Evolutionary conservation across 2,888 invertebrate species (phyloP).

Genomic region (Phrixothrix hirtus): DNA sequence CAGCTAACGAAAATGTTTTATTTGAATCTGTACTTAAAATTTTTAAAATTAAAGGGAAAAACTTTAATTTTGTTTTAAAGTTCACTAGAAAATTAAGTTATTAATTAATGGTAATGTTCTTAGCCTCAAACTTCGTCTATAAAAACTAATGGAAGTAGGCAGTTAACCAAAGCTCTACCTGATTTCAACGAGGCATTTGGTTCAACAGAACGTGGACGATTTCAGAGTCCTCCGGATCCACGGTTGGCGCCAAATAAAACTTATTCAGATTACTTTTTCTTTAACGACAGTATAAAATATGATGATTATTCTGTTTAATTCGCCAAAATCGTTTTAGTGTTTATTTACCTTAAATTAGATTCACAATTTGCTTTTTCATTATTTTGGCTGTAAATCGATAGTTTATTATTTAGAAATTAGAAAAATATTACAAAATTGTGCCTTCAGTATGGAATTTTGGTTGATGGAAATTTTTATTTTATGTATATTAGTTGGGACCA

Average conservation of each 20-base stretch:
- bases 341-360: too few relatives aligned
- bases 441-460: conserved; percentile 41
- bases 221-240: conserved; percentile 57
- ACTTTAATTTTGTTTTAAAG: too few relatives aligned
- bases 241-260: conserved; percentile 46
- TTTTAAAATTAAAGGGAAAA: too few relatives aligned
- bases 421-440: conserved; percentile 43
- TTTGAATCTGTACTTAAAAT: too few relatives aligned
- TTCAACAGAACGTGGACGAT: conserved; percentile 83
- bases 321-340: conserved; percentile 1
- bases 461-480: conserved; percentile 22
- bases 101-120: too few relatives aligned
- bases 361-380: too few relatives aligned
- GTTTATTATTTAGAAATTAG: too few relatives aligned
- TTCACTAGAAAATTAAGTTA: too few relatives aligned
- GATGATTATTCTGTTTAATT: conserved; percentile 47
- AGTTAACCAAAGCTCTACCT: conserved; percentile 63
- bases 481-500: conserved; percentile 52
- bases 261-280: conserved; percentile 47
- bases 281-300: conserved; percentile 44
- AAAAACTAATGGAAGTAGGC: conserved; percentile 18
- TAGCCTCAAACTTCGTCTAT: conserved; percentile 26
- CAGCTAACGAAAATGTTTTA: too few relatives aligned
- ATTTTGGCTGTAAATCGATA: too few relatives aligned
- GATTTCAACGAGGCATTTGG: conserved; percentile 87